phyloP scores from a whole-genome alignment of 2,888 invertebrate species.

The Labia minor region DNA sequence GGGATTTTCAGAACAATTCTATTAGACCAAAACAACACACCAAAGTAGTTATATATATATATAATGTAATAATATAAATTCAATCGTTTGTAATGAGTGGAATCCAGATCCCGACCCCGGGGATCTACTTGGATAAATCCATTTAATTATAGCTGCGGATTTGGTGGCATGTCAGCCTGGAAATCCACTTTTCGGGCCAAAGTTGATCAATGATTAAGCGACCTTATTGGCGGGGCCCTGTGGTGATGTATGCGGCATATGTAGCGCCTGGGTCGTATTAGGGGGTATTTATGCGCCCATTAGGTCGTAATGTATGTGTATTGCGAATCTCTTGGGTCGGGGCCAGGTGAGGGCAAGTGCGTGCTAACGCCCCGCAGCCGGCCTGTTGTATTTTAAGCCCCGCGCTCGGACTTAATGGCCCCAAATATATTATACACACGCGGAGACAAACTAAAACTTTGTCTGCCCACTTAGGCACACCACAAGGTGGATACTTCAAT shows the following conservation, averaged over 20 bases:
- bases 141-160: neutral
- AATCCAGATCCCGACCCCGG: neutral
- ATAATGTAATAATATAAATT: neutral
- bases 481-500: neutral
- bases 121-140: conserved; percentile 5
- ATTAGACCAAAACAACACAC: too few relatives aligned
- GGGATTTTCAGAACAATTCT: too few relatives aligned
- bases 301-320: conserved; percentile 13
- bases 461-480: conserved; percentile 20
- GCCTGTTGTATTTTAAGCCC: neutral
- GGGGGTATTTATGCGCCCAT: conserved; percentile 7
- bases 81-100: conserved; percentile 6
- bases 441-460: conserved; percentile 24
- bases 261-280: neutral
- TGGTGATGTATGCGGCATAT: conserved; percentile 1
- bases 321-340: conserved; percentile 6
- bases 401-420: conserved; percentile 23
- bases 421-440: conserved; percentile 24
- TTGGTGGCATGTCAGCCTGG: neutral
- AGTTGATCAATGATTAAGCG: conserved; percentile 13
- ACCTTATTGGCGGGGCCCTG: neutral
- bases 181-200: neutral
- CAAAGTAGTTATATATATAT: too few relatives aligned
- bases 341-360: conserved; percentile 13
- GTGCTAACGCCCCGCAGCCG: neutral